Evolutionary conservation across 2,113 vertebrate genomes (phyloP), one percentile per base, ranked within the genome.

Genomic region (Nothobranchius kuhntae): DNA sequence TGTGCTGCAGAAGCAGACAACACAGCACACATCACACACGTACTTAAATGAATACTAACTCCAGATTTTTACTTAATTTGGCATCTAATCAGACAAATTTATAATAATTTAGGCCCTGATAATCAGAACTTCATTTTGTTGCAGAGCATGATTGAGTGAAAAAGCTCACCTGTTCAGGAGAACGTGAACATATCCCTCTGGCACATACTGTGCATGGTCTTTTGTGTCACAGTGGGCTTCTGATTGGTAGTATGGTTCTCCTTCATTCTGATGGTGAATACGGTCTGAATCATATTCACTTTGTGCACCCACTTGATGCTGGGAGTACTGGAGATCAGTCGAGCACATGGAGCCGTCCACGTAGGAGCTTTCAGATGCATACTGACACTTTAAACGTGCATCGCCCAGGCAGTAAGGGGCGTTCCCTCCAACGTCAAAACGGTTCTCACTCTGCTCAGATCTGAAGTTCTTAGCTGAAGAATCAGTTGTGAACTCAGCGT

Each of bases 401-500:
- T 67, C 53, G 21, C 53, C 67, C 14, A 40, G 48, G 64, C 47
- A 56, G 61, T 71, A 73, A 40, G 69, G 58, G 0, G 53, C 17
- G 47, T 44, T 44, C 44, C 3, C 50, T 63, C 71, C 62, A 48
- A 63, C 36, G 56, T 83, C 66, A 50, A 72, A 74, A 52, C 55
- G 76, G 40, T 60, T 50, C 14, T 83, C 78, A 13, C 55, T 42
- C 50, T 71, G 71, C 21, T 74, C 67, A 15, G 61, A 56, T 47
- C 52, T 15, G 7, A 71, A 75, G 7, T 53, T 70, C 35, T 30
- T 6, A 40, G 53, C 21, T 24, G 73, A 17, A 53, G 78, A 55
- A n/a, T 73, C 71, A 52, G 63, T 82, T 55, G 74, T 86, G 66
- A 89, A 89, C 71, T 89, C 86, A 30, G 84, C 84, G 13, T 87